Evolutionary conservation across 1,140 invertebrate species (phyloP).

Genomic region (Drosophila melanogaster): Release_6_plus_ISO1_MT NT_037436.4:7095001-7095500

Average conservation of each 20-base stretch:
- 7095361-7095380: slow-evolving; percentile 40
- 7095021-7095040: slow-evolving; percentile 19
- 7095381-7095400: slow-evolving; percentile 40
- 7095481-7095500: slow-evolving; percentile 65
- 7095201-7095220: slow-evolving; percentile 48
- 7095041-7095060: slow-evolving; percentile 34
- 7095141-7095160: slow-evolving; percentile 46
- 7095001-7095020: slow-evolving; percentile 33
- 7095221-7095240: slow-evolving; percentile 28
- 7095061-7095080: slow-evolving; percentile 42
- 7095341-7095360: slow-evolving; percentile 52
- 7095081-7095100: slow-evolving; percentile 81
- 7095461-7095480: slow-evolving; percentile 65
- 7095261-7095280: slow-evolving; percentile 65
- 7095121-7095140: slow-evolving; percentile 53
- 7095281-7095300: slow-evolving; percentile 75
- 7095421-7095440: slow-evolving; percentile 6
- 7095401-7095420: slow-evolving; percentile 62
- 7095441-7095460: slow-evolving; percentile 36
- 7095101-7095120: slow-evolving; percentile 59
- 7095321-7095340: slow-evolving; percentile 24
- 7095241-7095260: slow-evolving; percentile 7
- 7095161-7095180: slow-evolving; percentile 79
- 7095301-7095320: slow-evolving; percentile 54
- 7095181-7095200: slow-evolving; percentile 76